A percentile compares a stretch with the other conserved stretches of the same genome.
These are phyloP conservation scores for Tinea pellionella DNA, from an alignment of 2,888 invertebrate genomes.

Conservation along the genomic window DNA sequence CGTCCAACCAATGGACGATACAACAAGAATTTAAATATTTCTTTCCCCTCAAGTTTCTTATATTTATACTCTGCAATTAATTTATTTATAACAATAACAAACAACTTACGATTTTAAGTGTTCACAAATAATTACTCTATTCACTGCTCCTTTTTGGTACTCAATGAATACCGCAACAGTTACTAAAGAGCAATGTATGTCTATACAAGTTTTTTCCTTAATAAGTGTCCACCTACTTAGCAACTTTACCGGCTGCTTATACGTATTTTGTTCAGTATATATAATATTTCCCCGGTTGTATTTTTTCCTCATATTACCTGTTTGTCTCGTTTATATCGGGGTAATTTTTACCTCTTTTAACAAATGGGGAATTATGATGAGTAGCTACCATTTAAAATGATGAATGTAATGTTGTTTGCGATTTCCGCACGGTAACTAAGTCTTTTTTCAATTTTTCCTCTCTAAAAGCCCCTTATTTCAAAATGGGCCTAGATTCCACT, in stretches of 20 bases:
- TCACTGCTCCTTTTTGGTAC: neutral
- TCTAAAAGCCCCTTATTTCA: no score
- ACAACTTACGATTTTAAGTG: neutral
- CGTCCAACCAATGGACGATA: neutral
- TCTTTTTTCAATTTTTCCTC: no score
- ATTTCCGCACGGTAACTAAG: no score
- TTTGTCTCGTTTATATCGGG: neutral
- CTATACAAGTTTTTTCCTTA: neutral
- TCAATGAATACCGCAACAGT: neutral
- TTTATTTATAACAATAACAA: conserved; percentile 2
- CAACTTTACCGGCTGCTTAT: neutral
- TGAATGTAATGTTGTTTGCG: no score
- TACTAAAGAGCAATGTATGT: neutral
- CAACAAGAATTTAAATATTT: neutral
- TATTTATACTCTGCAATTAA: neutral
- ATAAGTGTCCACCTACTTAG: neutral
- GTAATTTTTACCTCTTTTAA: neutral
- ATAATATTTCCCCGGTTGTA: neutral
- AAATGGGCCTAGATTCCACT: no score
- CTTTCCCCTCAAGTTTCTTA: neutral
- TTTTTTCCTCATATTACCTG: conserved; percentile 8
- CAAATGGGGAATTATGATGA: conserved; percentile 3
- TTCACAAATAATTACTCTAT: neutral
- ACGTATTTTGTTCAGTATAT: neutral
- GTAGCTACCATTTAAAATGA: neutral